phyloP scores from a whole-genome alignment of 2,797 vertebrate genomes.

The Merluccius polli region DNA sequence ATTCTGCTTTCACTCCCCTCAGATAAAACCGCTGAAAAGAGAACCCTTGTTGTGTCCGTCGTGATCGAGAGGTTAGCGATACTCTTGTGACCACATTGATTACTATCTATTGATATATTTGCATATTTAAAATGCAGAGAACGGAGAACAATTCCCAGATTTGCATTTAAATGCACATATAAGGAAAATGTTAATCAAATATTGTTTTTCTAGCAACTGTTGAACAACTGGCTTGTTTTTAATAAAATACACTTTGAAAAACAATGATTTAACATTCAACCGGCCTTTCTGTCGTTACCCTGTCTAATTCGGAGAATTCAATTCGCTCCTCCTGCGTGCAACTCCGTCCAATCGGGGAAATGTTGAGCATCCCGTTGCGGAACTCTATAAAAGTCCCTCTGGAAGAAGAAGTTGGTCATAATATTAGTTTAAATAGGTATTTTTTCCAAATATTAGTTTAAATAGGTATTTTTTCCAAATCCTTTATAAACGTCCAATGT shows the following conservation, averaged over 20 bases:
- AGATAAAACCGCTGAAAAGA: neutral
- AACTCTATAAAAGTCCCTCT: slow-evolving; percentile 99
- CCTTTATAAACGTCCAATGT: neutral
- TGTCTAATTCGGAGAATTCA: slow-evolving; percentile 94
- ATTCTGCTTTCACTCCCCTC: neutral
- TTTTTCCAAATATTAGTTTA: neutral
- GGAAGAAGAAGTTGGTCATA: slow-evolving; percentile 4
- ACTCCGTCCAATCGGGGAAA: slow-evolving; percentile 94
- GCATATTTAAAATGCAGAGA: neutral
- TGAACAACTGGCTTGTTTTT: too few relatives aligned
- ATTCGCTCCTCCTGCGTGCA: slow-evolving; percentile 89
- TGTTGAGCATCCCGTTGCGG: slow-evolving; percentile 94
- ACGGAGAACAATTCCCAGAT: neutral
- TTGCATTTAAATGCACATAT: neutral
- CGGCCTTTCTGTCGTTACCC: slow-evolving; percentile 66
- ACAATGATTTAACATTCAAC: neutral
- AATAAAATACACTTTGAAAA: too few relatives aligned
- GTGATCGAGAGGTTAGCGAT: neutral
- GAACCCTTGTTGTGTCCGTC: neutral
- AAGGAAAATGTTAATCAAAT: too few relatives aligned
- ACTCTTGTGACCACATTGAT: neutral
- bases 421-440: neutral
- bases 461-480: too few relatives aligned
- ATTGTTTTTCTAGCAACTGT: too few relatives aligned
- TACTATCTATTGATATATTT: neutral